phyloP scores from a whole-genome alignment of 1,140 invertebrate species.

The Pseudoatta argentina region DNA sequence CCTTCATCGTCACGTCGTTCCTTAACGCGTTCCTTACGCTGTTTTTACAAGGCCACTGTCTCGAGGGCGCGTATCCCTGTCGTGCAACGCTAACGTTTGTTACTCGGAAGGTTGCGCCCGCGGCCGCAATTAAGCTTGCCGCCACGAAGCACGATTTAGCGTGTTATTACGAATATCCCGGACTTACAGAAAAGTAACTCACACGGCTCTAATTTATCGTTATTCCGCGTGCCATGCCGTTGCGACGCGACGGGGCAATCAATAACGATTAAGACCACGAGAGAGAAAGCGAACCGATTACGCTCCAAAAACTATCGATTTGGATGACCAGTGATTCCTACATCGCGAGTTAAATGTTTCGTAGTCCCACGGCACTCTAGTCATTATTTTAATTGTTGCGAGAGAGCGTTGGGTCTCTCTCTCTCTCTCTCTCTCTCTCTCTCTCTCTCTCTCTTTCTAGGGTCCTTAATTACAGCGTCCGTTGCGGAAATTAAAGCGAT shows the following conservation, averaged over 20 bases:
- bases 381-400: conserved; percentile 84
- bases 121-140: conserved; percentile 16
- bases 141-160: conserved; percentile 41
- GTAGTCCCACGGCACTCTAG: conserved; percentile 58
- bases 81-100: conserved; percentile 39
- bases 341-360: conserved; percentile 34
- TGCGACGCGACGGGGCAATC: conserved; percentile 50
- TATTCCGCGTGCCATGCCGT: conserved; percentile 63
- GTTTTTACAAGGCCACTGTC: conserved; percentile 47
- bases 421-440: too few species aligned
- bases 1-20: conserved; percentile 35
- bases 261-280: conserved; percentile 73
- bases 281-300: conserved; percentile 55
- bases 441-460: conserved; percentile 20
- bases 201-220: conserved; percentile 74
- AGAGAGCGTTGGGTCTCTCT: conserved; percentile 63
- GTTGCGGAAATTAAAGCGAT: conserved; percentile 72
- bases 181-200: conserved; percentile 71
- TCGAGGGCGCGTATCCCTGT: conserved; percentile 44
- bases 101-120: conserved; percentile 50
- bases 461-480: conserved; percentile 79
- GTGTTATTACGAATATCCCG: conserved; percentile 48
- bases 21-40: conserved; percentile 1
- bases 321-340: conserved; percentile 72
- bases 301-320: conserved; percentile 67